Percentiles rank a stretch among this genome's conserved stretches.
Conservation (phyloP, 2,797 vertebrate genomes). For the Acanthopagrus latus region DNA sequence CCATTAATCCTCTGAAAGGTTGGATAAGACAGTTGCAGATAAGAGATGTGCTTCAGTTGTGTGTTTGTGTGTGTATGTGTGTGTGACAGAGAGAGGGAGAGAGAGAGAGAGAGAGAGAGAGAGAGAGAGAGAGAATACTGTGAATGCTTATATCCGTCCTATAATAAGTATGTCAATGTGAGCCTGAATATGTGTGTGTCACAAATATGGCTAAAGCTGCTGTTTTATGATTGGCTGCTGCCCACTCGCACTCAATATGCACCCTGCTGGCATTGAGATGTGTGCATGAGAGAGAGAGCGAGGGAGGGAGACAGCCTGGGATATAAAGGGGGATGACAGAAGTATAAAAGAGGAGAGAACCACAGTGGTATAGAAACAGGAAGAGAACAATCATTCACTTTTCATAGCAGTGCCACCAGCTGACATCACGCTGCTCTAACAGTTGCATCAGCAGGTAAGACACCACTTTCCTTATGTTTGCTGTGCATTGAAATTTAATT, state of each 20-base stretch:
- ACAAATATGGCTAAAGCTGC: slow-evolving; percentile 63
- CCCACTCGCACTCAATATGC: slow-evolving; percentile 61
- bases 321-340: slow-evolving; percentile 45
- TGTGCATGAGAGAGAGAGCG: slow-evolving; percentile 4
- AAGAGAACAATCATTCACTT: not conserved
- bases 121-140: slow-evolving; percentile 1
- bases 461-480: not conserved
- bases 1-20: slow-evolving; percentile 58
- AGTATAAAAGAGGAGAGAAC: slow-evolving; percentile 26
- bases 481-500: not conserved
- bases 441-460: slow-evolving; percentile 55
- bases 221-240: slow-evolving; percentile 71
- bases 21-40: slow-evolving; percentile 41
- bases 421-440: not conserved
- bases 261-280: slow-evolving; percentile 54
- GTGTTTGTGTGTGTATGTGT: slow-evolving; percentile 13
- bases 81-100: not conserved
- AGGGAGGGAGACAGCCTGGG: slow-evolving; percentile 12
- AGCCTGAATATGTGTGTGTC: slow-evolving; percentile 51
- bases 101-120: not conserved
- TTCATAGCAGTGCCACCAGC: slow-evolving; percentile 20
- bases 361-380: not conserved
- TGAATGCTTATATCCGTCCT: slow-evolving; percentile 28
- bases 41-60: slow-evolving; percentile 57
- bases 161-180: slow-evolving; percentile 47